These are phyloP conservation scores for Ptychadena robeensis DNA, from an alignment of 2,797 vertebrate species.

Conservation along the genomic window DNA sequence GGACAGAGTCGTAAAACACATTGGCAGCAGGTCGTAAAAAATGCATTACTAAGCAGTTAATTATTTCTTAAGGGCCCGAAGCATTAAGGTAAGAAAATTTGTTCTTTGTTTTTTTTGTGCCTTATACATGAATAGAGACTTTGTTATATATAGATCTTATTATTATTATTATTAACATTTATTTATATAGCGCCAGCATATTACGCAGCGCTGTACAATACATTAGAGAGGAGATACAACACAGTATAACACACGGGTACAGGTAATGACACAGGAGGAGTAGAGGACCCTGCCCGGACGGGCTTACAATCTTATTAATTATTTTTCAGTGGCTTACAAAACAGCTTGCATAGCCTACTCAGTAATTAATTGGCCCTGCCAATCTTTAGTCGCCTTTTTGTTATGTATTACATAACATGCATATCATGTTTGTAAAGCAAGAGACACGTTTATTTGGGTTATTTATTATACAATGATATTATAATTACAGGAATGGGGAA, in stretches of 20 bases:
- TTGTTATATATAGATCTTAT: constrained; percentile 15
- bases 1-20: constrained; percentile 55
- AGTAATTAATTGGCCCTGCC: neutral
- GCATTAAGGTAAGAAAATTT: constrained; percentile 40
- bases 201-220: too few relatives aligned
- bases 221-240: too few relatives aligned
- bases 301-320: constrained; percentile 11
- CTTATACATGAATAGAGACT: constrained; percentile 34
- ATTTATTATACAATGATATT: neutral
- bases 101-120: constrained; percentile 27
- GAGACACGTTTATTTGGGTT: neutral
- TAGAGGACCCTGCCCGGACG: too few relatives aligned
- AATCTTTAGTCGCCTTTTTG: neutral
- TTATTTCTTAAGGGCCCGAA: constrained; percentile 54
- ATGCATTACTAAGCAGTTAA: constrained; percentile 52
- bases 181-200: too few relatives aligned
- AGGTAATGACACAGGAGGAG: too few relatives aligned
- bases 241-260: too few relatives aligned
- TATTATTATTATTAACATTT: too few relatives aligned
- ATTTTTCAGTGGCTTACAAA: constrained; percentile 26
- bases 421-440: neutral
- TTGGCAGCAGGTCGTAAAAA: constrained; percentile 51
- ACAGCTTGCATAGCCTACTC: neutral
- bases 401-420: neutral
- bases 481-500: neutral